Conservation (phyloP, 2,888 invertebrate genomes). For the Notodonta dromedarius region DNA sequence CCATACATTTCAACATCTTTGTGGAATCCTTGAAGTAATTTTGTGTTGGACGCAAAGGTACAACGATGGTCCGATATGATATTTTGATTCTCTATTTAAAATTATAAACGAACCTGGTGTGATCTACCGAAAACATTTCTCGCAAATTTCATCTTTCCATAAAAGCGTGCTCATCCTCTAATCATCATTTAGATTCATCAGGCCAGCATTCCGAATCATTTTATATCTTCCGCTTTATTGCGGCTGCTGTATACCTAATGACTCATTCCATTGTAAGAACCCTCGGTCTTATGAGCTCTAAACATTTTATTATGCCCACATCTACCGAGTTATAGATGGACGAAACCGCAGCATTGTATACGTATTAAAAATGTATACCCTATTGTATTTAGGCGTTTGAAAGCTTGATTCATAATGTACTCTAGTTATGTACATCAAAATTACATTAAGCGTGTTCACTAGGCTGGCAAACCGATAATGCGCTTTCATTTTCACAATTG, state of each 20-base stretch:
- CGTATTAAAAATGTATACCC: background rate
- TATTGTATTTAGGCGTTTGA: background rate
- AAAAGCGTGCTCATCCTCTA: conserved; percentile 2
- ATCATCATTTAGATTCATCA: conserved; percentile 10
- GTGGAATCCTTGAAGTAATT: no score
- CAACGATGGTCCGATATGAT: no score
- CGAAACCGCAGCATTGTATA: conserved; percentile 10
- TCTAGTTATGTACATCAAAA: no score
- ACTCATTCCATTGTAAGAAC: conserved; percentile 24
- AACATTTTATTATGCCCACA: conserved; percentile 24
- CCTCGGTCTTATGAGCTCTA: conserved; percentile 13
- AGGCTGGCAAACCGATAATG: no score
- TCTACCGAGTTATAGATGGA: conserved; percentile 10
- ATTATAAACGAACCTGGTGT: no score
- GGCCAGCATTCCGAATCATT: conserved; percentile 14
- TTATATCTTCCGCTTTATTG: conserved; percentile 17
- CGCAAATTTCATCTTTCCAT: background rate
- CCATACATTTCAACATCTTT: no score
- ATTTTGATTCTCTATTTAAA: no score
- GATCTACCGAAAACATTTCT: conserved; percentile 4
- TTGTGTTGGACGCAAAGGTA: no score
- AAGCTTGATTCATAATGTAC: background rate
- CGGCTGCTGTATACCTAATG: conserved; percentile 10
- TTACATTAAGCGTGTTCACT: no score
- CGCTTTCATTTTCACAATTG: no score